Conservation (phyloP, 2,113 vertebrate genomes). For the Thalassoma bifasciatum region DNA sequence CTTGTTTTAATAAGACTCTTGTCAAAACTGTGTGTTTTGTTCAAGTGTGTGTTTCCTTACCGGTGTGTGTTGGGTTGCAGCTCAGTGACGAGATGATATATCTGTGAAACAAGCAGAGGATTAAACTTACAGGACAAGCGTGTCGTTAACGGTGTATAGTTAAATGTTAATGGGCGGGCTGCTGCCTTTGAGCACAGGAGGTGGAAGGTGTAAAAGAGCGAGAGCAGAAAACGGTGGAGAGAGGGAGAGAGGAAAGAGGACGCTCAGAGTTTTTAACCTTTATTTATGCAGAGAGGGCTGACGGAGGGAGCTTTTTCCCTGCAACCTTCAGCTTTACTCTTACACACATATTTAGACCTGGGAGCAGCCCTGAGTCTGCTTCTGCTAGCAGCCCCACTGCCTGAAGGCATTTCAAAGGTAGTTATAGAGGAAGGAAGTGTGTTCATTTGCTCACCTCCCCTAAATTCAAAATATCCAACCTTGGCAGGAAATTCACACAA, state of each 20-base stretch:
- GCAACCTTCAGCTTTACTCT: conserved; percentile 28
- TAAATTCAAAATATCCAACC: conserved; percentile 20
- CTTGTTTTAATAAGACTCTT: conserved; percentile 58
- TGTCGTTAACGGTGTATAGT: conserved; percentile 62
- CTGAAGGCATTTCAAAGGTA: conserved; percentile 36
- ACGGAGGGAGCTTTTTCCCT: conserved; percentile 21
- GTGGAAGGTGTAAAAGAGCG: conserved; percentile 37
- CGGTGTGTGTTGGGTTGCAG: conserved; percentile 14
- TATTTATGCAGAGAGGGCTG: conserved; percentile 37
- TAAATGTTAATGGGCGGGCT: conserved; percentile 59
- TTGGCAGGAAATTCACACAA: conserved; percentile 19
- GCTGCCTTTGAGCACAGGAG: conserved; percentile 45
- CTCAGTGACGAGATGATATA: conserved; percentile 16
- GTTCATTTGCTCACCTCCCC: conserved; percentile 27
- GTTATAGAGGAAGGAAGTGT: conserved; percentile 18
- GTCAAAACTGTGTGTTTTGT: conserved; percentile 53
- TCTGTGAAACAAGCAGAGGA: conserved; percentile 51
- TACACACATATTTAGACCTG: conserved; percentile 20
- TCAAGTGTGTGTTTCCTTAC: conserved; percentile 19
- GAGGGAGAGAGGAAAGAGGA: not conserved
- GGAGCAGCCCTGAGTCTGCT: conserved; percentile 35
- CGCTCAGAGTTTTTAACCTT: conserved; percentile 31
- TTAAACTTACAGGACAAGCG: conserved; percentile 52
- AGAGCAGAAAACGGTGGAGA: conserved; percentile 11
- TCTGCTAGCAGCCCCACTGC: conserved; percentile 37